Evolutionary conservation across 1,140 invertebrate genomes (phyloP).

Genomic region (Wasmannia auropunctata): DNA sequence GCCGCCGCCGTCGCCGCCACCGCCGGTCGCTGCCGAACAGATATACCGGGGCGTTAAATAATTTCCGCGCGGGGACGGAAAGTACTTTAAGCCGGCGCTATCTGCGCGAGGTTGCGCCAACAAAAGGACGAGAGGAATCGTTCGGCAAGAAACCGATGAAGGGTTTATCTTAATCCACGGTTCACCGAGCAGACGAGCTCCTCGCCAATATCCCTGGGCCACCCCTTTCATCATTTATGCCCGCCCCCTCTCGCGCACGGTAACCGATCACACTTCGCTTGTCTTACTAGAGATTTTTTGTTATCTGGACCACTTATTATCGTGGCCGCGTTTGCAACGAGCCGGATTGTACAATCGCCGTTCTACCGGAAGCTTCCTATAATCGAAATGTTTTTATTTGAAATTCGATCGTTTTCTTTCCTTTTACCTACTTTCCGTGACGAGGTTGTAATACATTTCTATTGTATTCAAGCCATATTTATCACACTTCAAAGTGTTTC

Average conservation of each 20-base stretch:
- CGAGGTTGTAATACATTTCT: not conserved
- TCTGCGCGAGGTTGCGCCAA: constrained; percentile 60
- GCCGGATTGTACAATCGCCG: not conserved
- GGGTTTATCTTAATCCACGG: constrained; percentile 85
- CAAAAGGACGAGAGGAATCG: constrained; percentile 78
- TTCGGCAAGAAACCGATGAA: constrained; percentile 84
- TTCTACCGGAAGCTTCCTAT: not conserved
- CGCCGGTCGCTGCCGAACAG: not conserved
- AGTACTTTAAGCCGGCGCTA: constrained; percentile 68
- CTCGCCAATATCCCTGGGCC: constrained; percentile 68
- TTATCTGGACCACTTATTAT: constrained; percentile 44
- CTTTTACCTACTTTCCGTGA: not conserved
- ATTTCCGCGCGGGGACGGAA: constrained; percentile 63
- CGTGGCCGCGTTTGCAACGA: constrained; percentile 24
- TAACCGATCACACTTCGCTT: constrained; percentile 83
- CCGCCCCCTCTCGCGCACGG: constrained; percentile 73
- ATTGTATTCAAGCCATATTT: not conserved
- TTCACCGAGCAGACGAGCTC: constrained; percentile 83
- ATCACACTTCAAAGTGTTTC: not conserved
- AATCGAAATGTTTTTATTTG: constrained; percentile 21
- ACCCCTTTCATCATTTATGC: constrained; percentile 68
- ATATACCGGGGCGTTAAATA: constrained; percentile 65
- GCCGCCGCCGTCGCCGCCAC: not conserved
- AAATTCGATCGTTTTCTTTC: constrained; percentile 5
- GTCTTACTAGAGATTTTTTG: constrained; percentile 77